Evolutionary conservation across 2,888 invertebrate genomes (phyloP).

Genomic region (Kryphioiulus occultus): DNA sequence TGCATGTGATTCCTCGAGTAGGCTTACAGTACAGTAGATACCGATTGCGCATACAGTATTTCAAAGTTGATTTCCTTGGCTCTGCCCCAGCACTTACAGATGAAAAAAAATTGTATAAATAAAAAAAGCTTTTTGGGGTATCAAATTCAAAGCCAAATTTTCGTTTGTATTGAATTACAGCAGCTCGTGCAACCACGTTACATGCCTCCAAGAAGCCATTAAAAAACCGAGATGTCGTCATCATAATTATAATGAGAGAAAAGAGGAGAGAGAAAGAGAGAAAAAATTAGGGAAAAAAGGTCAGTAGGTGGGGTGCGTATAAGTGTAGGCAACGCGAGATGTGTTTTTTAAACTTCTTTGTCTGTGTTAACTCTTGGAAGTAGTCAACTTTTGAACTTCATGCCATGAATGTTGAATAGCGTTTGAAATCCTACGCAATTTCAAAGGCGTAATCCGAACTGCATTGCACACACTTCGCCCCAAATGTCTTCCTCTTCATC

Average conservation of each 20-base stretch:
- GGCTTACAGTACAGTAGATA: background rate
- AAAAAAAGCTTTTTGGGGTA: background rate
- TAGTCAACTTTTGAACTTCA: constrained; percentile 31
- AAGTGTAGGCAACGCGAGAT: constrained; percentile 11
- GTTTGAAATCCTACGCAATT: constrained; percentile 6
- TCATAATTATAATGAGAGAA: constrained; percentile 24
- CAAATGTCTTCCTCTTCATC: too few relatives aligned
- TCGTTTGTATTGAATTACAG: constrained; percentile 21
- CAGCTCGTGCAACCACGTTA: background rate
- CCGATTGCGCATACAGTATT: background rate
- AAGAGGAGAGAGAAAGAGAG: background rate
- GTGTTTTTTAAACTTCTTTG: constrained; percentile 20
- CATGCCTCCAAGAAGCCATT: background rate
- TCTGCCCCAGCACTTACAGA: background rate
- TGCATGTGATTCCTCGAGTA: too few relatives aligned
- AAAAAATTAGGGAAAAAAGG: background rate
- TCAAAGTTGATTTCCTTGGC: background rate
- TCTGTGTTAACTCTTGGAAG: constrained; percentile 31
- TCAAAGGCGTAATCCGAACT: background rate
- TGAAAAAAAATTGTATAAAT: too few relatives aligned
- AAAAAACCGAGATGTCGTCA: constrained; percentile 20
- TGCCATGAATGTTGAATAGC: constrained; percentile 7
- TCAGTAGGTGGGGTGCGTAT: constrained; percentile 22
- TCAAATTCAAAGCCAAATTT: constrained; percentile 15
- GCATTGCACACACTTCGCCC: background rate